Conservation (phyloP, 1,140 invertebrate species). For the Drosophila tristis region DNA sequence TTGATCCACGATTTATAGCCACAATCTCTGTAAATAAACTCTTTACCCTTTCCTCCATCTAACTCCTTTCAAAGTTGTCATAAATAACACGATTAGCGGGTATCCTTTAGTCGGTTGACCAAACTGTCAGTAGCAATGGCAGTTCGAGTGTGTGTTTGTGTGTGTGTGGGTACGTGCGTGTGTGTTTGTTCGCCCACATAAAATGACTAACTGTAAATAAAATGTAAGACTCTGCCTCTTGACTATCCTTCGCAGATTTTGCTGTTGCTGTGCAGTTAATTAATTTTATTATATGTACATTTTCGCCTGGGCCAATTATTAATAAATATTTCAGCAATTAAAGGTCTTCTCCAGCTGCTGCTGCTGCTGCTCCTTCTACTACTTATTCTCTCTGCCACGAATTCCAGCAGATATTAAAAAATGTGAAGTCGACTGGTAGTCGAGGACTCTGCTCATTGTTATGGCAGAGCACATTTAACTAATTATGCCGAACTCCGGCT, state of each 20-base stretch:
- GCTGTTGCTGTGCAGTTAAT: constrained; percentile 56
- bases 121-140: no score
- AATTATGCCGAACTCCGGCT: constrained; percentile 70
- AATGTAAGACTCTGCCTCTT: constrained; percentile 41
- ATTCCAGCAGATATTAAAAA: constrained; percentile 49
- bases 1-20: not conserved
- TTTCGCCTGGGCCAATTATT: constrained; percentile 51
- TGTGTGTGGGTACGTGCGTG: constrained; percentile 14
- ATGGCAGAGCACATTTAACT: constrained; percentile 77
- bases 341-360: not conserved
- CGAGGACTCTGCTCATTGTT: constrained; percentile 58
- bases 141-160: not conserved
- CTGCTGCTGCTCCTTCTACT: constrained; percentile 20
- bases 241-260: constrained; percentile 46
- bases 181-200: constrained; percentile 52
- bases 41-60: no score
- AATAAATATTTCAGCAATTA: constrained; percentile 36
- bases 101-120: no score
- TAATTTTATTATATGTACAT: constrained; percentile 61
- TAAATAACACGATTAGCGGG: no score
- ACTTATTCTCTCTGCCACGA: no score
- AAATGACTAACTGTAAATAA: constrained; percentile 76
- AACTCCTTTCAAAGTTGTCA: no score
- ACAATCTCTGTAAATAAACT: no score
- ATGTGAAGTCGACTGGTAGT: constrained; percentile 4